Evolutionary conservation across 2,888 invertebrate species (phyloP).

Genomic region (Flexamia atlantica): DNA sequence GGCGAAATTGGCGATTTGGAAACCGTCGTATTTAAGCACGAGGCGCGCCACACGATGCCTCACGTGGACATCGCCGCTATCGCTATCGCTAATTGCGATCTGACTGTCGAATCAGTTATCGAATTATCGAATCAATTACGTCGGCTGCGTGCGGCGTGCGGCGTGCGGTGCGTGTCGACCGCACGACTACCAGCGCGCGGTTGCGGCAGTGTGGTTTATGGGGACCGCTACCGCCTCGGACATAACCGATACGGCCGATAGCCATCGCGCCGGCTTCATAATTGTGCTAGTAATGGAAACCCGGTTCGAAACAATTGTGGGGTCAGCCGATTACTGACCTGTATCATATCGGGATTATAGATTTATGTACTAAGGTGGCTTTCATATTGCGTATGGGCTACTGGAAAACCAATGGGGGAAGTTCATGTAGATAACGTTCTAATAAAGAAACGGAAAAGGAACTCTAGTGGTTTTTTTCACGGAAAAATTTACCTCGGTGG

Average conservation of each 20-base stretch:
- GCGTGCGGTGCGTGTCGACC: constrained; percentile 17
- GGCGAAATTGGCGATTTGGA: neutral
- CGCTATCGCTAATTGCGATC: neutral
- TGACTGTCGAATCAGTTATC: neutral
- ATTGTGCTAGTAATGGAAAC: constrained; percentile 19
- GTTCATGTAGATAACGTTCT: too few relatives aligned
- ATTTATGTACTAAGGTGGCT: neutral
- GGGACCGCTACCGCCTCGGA: constrained; percentile 21
- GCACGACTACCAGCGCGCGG: neutral
- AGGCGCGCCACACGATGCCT: neutral
- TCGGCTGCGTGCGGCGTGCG: neutral
- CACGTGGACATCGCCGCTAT: neutral
- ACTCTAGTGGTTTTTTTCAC: too few relatives aligned
- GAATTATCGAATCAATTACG: neutral
- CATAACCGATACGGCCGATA: constrained; percentile 13
- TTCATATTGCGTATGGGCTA: too few relatives aligned
- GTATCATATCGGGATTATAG: neutral
- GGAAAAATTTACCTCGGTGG: too few relatives aligned
- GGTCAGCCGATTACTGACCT: constrained; percentile 8
- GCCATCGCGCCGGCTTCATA: constrained; percentile 10
- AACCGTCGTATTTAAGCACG: neutral
- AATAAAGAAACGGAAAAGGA: too few relatives aligned
- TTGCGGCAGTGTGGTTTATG: neutral
- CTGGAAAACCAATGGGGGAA: too few relatives aligned
- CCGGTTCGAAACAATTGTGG: neutral